Base-by-base conservation (phyloP, 1,140 invertebrate species). In the Globodera rostochiensis region DNA sequence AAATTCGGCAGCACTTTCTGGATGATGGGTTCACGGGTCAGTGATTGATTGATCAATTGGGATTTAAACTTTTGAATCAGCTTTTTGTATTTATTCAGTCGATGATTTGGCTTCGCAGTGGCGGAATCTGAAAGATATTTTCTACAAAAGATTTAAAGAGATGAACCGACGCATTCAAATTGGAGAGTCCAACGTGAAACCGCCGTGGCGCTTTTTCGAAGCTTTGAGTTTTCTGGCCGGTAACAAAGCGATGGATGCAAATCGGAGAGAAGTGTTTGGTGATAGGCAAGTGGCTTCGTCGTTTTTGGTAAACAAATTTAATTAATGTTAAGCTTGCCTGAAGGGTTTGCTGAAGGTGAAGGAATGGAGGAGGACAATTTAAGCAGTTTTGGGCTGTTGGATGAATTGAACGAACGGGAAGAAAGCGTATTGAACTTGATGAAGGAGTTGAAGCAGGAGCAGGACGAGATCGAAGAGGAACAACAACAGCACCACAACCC, bases 71-170 rank as follows among this genome's bases (percentile, higher is more conserved):
- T 19, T 60, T 49, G 11, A 75, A 60, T 53, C 19, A 19, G 36
- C 19, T 73, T 49, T 47, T 73, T 73, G 6, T 25, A 25, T 21
- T 8, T 49, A 75, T 60, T 45, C 45, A 75, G 74, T 50, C 21
- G n/a, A 75, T 21, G 74, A 75, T 49, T 57, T 75, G 57, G 66
- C 57, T 45, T 66, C 57, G n/a, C 74, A 75, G 53, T 75, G 74
- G 74, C 57, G 74, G 53, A 75, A 75, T 75, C 8, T 75, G 7
- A 75, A 75, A n/a, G 74, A 75, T 53, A 75, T 75, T 53, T 75
- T 75, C 66, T 75, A 75, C 46, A 75, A 75, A 57, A 53, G 74
- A 57, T 57, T 64, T n/a, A 66, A 75, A 57, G 74, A 25, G 15
- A 57, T 57, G 36, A 64, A 64, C 36, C 25, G 66, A 1, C 57